Evolutionary conservation across 92 coral and sea anemone species (phyloP).

Genomic region (Parazoanthus darwini): DNA sequence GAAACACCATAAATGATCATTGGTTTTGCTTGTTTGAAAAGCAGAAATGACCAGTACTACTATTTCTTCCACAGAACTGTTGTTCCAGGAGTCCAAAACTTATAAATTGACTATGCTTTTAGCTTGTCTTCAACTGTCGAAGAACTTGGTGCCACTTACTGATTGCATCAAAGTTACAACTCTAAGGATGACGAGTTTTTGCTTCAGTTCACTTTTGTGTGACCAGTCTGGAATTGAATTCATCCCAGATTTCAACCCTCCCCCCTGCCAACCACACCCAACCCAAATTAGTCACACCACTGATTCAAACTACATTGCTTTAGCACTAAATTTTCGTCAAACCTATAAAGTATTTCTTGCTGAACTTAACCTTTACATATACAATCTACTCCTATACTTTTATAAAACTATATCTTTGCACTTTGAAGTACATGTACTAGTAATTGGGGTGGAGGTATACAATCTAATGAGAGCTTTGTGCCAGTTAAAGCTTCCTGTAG

Average conservation of each 20-base stretch:
- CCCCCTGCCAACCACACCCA: too few relatives aligned
- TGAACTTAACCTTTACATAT: neutral
- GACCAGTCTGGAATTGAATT: neutral
- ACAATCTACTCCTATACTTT: neutral
- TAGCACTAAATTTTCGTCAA: neutral
- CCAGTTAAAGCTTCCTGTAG: slow-evolving; percentile 70
- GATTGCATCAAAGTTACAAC: neutral
- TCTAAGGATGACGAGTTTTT: too few relatives aligned
- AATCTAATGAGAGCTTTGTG: neutral
- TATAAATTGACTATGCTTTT: neutral
- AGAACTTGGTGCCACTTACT: neutral
- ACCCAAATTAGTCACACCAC: too few relatives aligned
- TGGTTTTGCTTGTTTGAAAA: too few relatives aligned
- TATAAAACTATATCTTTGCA: too few relatives aligned
- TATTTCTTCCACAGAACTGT: too few relatives aligned
- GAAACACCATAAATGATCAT: too few relatives aligned
- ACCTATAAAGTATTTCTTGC: too few relatives aligned
- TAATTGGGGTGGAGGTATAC: neutral
- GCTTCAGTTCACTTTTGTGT: neutral
- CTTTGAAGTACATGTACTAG: neutral
- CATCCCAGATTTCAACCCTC: neutral
- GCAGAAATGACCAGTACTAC: too few relatives aligned
- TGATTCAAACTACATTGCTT: neutral
- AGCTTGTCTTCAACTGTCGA: neutral
- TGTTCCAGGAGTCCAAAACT: too few relatives aligned